Evolutionary conservation across 2,797 vertebrate species (phyloP), one percentile per base, ranked within the genome.

Genomic region (Rhinatrema bivittatum): DNA sequence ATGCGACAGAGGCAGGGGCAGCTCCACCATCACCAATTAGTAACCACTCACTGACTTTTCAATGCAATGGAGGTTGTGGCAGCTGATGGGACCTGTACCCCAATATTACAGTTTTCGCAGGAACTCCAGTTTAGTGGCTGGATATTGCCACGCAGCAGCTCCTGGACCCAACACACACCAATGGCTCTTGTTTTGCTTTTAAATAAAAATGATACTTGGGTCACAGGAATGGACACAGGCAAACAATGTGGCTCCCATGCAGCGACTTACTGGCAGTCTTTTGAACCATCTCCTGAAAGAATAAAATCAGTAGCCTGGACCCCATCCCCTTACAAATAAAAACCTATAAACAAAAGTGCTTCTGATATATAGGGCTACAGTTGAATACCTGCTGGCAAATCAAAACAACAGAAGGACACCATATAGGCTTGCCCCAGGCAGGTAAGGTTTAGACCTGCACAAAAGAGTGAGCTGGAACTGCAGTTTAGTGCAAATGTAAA

Each of bases 321-420:
- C n/a, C n/a, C n/a, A n/a, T n/a, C n/a, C n/a, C n/a, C n/a, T n/a
- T n/a, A n/a, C n/a, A n/a, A n/a, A n/a, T n/a, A n/a, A n/a, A 75
- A 78, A 79, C 43, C 63, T 68, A 64, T 72, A 88, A 65, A 73
- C 82, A 77, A 90, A 91, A 87, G 88, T 89, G 88, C 84, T 85
- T 85, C 75, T 69, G 68, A 86, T 89, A 87, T 86, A 91, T 90
- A 91, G 87, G 87, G 76, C n/a, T n/a, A n/a, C n/a, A n/a, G n/a
- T 81, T 82, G 61, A 49, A 77, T 41, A 62, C 41, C 71, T 81
- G 78, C 79, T 84, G 83, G 78, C 82, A 81, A 72, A 64, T 75
- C 68, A 75, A 72, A 77, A 84, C 87, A 72, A 70, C n/a, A n/a
- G n/a, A n/a, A n/a, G n/a, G n/a, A n/a, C n/a, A n/a, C n/a, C n/a